These are phyloP conservation scores for Squalus acanthias DNA, from an alignment of 2,797 vertebrate genomes.

Conservation along the genomic window DNA sequence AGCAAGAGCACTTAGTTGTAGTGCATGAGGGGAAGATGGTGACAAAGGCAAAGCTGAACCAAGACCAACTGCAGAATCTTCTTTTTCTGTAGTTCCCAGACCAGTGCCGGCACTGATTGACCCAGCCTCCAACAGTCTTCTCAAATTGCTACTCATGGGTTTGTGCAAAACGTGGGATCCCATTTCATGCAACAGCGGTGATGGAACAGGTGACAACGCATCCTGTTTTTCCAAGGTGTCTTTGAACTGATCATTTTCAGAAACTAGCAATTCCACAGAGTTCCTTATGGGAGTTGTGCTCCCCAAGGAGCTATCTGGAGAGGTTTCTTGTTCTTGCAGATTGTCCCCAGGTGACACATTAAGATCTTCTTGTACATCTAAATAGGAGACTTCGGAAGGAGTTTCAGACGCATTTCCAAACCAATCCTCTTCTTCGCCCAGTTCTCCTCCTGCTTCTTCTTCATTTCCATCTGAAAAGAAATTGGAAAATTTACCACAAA, in stretches of 20 bases:
- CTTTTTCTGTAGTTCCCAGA: conserved; percentile 62
- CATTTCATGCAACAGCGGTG: conserved; percentile 77
- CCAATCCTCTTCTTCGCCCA: conserved; percentile 90
- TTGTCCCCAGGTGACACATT: conserved; percentile 66
- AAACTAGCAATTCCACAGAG: conserved; percentile 75
- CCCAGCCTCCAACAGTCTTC: conserved; percentile 88
- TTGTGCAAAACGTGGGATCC: conserved; percentile 77
- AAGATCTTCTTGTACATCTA: conserved; percentile 83
- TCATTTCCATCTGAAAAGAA: conserved; percentile 75
- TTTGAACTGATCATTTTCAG: conserved; percentile 67
- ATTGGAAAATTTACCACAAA: conserved; percentile 43
- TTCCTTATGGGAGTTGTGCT: conserved; percentile 83
- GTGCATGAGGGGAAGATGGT: conserved; percentile 87
- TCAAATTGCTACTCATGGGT: conserved; percentile 90
- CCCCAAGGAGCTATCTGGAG: conserved; percentile 82
- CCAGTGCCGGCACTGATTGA: conserved; percentile 78
- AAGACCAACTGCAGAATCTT: conserved; percentile 70
- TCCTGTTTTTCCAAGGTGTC: conserved; percentile 73
- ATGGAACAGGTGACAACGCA: conserved; percentile 81
- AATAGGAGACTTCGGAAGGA: conserved; percentile 84
- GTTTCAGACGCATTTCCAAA: conserved; percentile 82
- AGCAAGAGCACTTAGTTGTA: conserved; percentile 94
- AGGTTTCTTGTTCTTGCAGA: conserved; percentile 72
- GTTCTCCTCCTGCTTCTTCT: conserved; percentile 73
- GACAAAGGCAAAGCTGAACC: conserved; percentile 76